A percentile compares a stretch with the other conserved stretches of the same genome.
phyloP scores from a whole-genome alignment of 2,888 invertebrate genomes.

The Belgica antarctica region DNA sequence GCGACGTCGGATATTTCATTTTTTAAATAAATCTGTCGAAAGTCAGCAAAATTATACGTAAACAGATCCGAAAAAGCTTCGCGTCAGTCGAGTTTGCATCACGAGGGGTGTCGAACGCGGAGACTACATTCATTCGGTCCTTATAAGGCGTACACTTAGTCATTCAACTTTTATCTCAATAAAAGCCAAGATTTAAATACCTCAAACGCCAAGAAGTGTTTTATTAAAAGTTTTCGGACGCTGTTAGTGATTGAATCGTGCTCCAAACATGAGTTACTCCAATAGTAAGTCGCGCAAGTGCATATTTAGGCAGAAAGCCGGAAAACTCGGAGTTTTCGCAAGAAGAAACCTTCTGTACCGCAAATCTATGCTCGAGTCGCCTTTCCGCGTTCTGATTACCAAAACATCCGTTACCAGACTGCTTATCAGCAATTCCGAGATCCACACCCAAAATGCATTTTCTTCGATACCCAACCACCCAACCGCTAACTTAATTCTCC shows the following conservation, averaged over 20 bases:
- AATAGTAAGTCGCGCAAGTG: conserved; percentile 34
- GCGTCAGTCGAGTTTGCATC: too few relatives aligned
- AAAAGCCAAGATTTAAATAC: conserved; percentile 12
- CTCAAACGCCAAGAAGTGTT: not conserved
- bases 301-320: conserved; percentile 17
- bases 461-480: not conserved
- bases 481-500: not conserved
- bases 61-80: not conserved
- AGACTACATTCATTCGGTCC: too few relatives aligned
- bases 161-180: conserved; percentile 13
- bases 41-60: not conserved
- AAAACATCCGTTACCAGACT: too few relatives aligned
- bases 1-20: conserved; percentile 66
- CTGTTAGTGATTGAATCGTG: conserved; percentile 23
- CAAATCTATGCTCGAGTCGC: not conserved
- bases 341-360: not conserved
- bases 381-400: conserved; percentile 15
- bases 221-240: not conserved
- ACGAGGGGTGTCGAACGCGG: too few relatives aligned
- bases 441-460: conserved; percentile 29
- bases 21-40: conserved; percentile 43
- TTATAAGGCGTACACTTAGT: too few relatives aligned
- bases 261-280: conserved; percentile 30
- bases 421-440: conserved; percentile 5
- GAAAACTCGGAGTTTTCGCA: conserved; percentile 21